These are phyloP conservation scores for Pocillopora verrucosa DNA, from an alignment of 64 coral and sea anemone species.

Conservation along the genomic window DNA sequence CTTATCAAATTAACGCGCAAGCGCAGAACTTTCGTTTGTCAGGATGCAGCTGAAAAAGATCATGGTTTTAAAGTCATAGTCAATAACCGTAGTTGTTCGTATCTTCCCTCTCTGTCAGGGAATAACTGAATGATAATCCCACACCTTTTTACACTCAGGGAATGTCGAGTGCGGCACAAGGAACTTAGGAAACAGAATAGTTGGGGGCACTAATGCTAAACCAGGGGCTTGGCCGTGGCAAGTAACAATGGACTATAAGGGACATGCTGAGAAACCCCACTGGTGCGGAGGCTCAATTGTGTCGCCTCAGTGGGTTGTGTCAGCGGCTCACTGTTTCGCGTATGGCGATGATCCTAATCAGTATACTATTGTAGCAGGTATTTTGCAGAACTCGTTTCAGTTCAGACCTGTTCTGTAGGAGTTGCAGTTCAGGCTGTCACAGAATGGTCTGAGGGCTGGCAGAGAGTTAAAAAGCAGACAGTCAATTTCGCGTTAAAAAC, in stretches of 20 bases:
- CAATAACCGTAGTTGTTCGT: too few species aligned
- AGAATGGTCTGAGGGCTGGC: background rate
- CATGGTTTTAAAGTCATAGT: too few species aligned
- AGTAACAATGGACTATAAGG: constrained; percentile 72
- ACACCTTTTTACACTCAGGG: background rate
- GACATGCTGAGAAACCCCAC: constrained; percentile 31
- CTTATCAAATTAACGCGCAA: too few species aligned
- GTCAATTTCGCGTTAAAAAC: background rate
- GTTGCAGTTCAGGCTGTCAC: background rate
- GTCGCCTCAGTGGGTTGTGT: constrained; percentile 59
- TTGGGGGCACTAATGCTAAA: constrained; percentile 71
- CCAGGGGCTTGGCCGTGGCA: constrained; percentile 85
- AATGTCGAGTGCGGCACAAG: constrained; percentile 72
- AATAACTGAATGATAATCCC: too few species aligned
- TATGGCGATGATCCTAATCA: constrained; percentile 48
- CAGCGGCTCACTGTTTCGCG: constrained; percentile 84
- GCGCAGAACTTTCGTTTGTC: too few species aligned
- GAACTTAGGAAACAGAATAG: constrained; percentile 35
- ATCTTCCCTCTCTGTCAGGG: too few species aligned
- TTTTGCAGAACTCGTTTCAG: background rate
- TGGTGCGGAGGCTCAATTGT: constrained; percentile 78
- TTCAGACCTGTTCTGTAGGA: background rate
- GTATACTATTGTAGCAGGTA: constrained; percentile 75
- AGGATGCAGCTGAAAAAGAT: too few species aligned
- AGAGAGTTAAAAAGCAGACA: background rate